Conservation (phyloP, 2,113 vertebrate genomes). For the Alaudala cheleensis region DNA sequence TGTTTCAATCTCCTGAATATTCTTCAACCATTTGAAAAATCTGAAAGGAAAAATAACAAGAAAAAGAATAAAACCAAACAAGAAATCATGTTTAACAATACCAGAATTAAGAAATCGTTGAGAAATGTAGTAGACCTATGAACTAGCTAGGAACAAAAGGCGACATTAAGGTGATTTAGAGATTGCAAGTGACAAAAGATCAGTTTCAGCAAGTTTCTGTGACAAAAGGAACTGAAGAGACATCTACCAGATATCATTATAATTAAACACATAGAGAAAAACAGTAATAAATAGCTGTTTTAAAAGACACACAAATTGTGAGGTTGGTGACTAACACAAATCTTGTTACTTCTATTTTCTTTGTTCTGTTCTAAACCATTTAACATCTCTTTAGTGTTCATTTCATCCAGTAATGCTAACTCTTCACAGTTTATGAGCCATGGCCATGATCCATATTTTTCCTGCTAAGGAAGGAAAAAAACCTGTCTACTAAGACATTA, state of each 20-base stretch:
- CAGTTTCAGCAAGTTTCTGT: neutral
- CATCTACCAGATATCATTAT: neutral
- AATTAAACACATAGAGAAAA: neutral
- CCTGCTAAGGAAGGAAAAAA: neutral
- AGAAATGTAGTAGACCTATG: neutral
- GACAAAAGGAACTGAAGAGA: neutral
- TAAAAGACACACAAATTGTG: neutral
- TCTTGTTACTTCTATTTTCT: neutral
- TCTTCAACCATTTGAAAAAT: neutral
- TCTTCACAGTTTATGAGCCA: neutral
- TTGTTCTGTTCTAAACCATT: conserved; percentile 9
- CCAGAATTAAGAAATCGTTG: neutral
- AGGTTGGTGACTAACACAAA: neutral
- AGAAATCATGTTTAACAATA: neutral
- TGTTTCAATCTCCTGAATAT: neutral
- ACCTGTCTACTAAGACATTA: neutral
- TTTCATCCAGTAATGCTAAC: neutral
- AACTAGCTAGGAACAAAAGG: neutral
- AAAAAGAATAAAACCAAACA: neutral
- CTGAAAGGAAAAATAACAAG: neutral
- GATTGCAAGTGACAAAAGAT: neutral
- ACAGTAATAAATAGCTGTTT: neutral
- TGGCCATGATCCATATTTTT: neutral
- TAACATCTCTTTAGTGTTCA: neutral
- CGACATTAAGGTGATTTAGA: neutral